Base-by-base conservation (phyloP, 2,113 vertebrate species). In the Oxyura jamaicensis region DNA sequence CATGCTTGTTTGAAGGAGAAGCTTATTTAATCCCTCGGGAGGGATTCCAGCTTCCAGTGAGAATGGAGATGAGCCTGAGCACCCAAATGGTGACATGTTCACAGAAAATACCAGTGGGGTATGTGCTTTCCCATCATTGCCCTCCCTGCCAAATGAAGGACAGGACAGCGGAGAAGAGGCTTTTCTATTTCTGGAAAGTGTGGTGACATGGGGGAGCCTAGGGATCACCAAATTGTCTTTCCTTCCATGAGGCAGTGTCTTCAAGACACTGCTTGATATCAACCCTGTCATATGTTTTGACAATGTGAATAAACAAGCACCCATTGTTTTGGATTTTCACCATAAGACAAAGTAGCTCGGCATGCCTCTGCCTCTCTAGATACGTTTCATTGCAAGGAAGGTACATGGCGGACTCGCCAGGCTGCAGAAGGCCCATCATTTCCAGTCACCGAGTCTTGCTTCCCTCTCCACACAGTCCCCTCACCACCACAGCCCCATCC, bases 281-380 rank as follows among this genome's bases (percentile, higher is more conserved):
- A 36, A 81, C 74, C 83, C 60, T 29, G 50, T 85, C 78, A 80
- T 90, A 46, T 59, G 56, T 75, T 91, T 87, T 78, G 69, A 92
- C 79, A 74, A 77, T 72, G 80, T 75, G 69, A 88, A 72, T 35
- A 91, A 88, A 93, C 41, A 78, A 94, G 60, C 65, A 71, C 72
- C 71, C 90, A 87, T 76, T 55, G 11, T 25, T 42, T 91, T 82
- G 72, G 44, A 53, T 85, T 87, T 91, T 92, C 19, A 12, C 50
- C 72, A 83, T 69, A 81, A 55, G 26, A 87, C 23, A 20, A 60
- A 83, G 46, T 35, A 84, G 46, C 1, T 1, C 53, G 72, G 41
- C 58, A 19, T 31, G 59, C 60, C 44, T 83, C 31, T 4, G 25
- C 74, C 75, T 88, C 79, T 79, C 52, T 55, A 87, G 74, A 73